A percentile compares a stretch with the other conserved stretches of the same genome.
Conservation (phyloP, 2,797 vertebrate species). For the Microctenopoma stevenorrisi region DNA sequence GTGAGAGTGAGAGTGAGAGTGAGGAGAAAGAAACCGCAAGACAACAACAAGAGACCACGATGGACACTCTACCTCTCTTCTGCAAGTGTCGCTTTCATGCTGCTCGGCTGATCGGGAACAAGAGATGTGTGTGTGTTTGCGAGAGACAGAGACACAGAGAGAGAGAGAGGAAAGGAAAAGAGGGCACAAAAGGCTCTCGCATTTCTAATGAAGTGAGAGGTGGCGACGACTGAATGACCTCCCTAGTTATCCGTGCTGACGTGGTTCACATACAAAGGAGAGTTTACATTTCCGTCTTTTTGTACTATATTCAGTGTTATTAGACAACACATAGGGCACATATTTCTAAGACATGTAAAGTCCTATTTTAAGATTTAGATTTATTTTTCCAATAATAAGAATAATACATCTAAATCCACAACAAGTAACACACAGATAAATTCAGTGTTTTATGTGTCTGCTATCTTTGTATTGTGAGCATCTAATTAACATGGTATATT, state of each 20-base stretch:
- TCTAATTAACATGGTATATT: too few species aligned
- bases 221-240: slow-evolving; percentile 55
- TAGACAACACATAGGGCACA: not conserved
- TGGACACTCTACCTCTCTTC: slow-evolving; percentile 66
- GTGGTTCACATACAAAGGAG: slow-evolving; percentile 2
- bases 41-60: slow-evolving; percentile 31
- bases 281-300: not conserved
- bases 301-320: too few species aligned
- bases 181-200: slow-evolving; percentile 52
- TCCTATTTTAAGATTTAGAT: too few species aligned
- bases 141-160: slow-evolving; percentile 1
- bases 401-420: too few species aligned
- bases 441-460: too few species aligned
- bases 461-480: too few species aligned
- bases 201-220: slow-evolving; percentile 66
- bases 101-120: slow-evolving; percentile 68
- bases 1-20: slow-evolving; percentile 5
- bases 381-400: too few species aligned
- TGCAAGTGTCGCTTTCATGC: slow-evolving; percentile 61
- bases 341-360: not conserved
- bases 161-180: slow-evolving; percentile 23
- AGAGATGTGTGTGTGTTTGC: slow-evolving; percentile 55
- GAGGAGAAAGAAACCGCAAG: slow-evolving; percentile 31
- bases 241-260: slow-evolving; percentile 18
- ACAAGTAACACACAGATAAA: too few species aligned